Base-by-base conservation (phyloP, 2,888 invertebrate genomes). In the Parthenolecanium corni region DNA sequence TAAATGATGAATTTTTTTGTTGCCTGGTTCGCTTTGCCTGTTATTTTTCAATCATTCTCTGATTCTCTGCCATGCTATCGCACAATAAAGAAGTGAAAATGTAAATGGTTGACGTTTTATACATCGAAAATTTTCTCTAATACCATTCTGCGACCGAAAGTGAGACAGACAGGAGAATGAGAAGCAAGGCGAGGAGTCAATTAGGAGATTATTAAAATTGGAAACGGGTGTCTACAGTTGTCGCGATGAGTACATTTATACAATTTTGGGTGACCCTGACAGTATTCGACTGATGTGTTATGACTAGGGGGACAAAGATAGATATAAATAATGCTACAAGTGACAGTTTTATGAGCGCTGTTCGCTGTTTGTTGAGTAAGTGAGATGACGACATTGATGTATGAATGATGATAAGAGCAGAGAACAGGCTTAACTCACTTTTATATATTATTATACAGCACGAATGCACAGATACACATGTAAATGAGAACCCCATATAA, bases 311-410 rank as follows among this genome's bases (percentile, higher is more conserved):
- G 53, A 53, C 63, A 53, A 47, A 63, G 63, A 63, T 63, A 63
- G 63, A 63, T 63, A 63, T 63, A 63, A 63, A 63, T 63, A 63
- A 63, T 63, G 63, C 46, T 63, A 53, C 53, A 63, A 63, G 63
- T 63, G 63, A 63, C 63, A 63, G 63, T 63, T 63, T 63, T 63
- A 63, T 53, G 63, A 63, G 53, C 44, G 63, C 46, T 53, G 47
- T 52, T 53, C 54, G 63, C 53, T 63, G 63, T 63, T 63, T 47
- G 63, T 63, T 63, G 63, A 63, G 63, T 63, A 63, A 63, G 53
- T 54, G 53, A 53, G 63, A 63, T 53, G 63, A 53, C 53, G 63
- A 63, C 63, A 63, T 63, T 63, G 63, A 63, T 63, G 63, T 63
- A 63, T 63, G 63, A 63, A 54, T 63, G 63, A 63, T 61, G 61